A percentile compares a stretch with the other conserved stretches of the same genome.
These are phyloP conservation scores for Vulpes lagopus DNA, from an alignment of 2,113 vertebrate species.

Conservation along the genomic window DNA sequence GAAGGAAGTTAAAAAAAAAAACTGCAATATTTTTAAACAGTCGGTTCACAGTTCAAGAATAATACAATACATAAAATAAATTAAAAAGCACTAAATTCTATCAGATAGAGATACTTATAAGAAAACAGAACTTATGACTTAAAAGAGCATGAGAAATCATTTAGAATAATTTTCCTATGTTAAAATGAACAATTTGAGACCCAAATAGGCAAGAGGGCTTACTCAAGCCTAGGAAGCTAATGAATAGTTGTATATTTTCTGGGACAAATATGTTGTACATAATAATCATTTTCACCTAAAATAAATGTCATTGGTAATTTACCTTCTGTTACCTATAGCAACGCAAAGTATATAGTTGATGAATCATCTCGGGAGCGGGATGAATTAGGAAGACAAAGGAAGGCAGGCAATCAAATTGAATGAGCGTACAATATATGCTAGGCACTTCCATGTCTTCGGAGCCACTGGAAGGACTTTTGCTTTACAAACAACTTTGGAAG, in stretches of 20 bases:
- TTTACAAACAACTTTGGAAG: background rate
- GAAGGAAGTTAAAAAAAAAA: background rate
- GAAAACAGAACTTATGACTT: conserved; percentile 32
- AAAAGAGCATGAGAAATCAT: conserved; percentile 11
- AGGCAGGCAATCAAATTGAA: conserved; percentile 10
- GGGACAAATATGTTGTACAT: background rate
- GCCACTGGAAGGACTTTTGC: background rate
- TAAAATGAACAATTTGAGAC: conserved; percentile 33
- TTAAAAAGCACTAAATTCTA: background rate
- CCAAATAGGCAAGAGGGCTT: background rate
- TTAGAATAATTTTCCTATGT: background rate
- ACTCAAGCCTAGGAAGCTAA: background rate
- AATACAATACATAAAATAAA: background rate
- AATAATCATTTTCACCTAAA: conserved; percentile 7
- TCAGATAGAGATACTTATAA: conserved; percentile 28
- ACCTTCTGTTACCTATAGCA: background rate
- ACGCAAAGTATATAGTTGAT: background rate
- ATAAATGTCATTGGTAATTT: background rate
- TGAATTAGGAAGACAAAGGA: conserved; percentile 6
- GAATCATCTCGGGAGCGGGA: background rate
- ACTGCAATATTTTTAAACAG: conserved; percentile 31
- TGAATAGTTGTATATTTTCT: conserved; percentile 37
- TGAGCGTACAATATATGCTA: background rate
- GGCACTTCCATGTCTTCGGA: background rate
- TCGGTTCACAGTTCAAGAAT: conserved; percentile 45